phyloP scores from a whole-genome alignment of 2,113 vertebrate genomes.

The Riparia riparia region DNA sequence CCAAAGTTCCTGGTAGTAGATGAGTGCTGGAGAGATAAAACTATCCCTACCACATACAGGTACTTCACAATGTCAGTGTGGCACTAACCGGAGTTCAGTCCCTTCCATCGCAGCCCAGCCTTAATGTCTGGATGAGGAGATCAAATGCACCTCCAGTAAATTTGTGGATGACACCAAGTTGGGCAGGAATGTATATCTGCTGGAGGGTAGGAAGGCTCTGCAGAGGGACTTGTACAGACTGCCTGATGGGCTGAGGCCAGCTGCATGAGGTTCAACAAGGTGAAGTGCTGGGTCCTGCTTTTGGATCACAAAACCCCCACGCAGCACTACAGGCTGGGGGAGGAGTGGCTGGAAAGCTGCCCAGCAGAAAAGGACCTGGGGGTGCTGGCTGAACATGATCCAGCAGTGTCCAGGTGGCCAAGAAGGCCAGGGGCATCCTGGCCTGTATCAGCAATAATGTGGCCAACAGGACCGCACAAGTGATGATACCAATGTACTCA shows the following conservation, averaged over 20 bases:
- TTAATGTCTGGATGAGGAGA: not conserved
- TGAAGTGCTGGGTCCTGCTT: accelerated
- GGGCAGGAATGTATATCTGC: not conserved
- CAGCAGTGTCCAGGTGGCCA: not conserved
- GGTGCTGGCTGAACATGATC: not conserved
- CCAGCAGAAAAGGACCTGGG: not conserved
- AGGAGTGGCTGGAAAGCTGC: accelerated
- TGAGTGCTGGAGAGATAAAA: not conserved
- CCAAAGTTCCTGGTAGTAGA: not conserved
- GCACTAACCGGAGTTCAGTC: not conserved
- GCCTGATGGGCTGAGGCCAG: not conserved
- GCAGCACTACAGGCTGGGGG: no score
- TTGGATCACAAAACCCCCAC: not conserved
- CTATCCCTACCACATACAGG: not conserved
- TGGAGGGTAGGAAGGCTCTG: not conserved
- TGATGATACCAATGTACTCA: accelerated
- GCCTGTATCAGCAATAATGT: not conserved
- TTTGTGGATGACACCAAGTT: not conserved
- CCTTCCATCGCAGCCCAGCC: not conserved
- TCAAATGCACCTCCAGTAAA: not conserved
- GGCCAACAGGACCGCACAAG: not conserved
- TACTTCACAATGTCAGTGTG: not conserved
- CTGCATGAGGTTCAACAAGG: not conserved
- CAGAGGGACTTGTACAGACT: not conserved
- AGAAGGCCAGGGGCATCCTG: not conserved